These are phyloP conservation scores for Sinonovacula constricta DNA, from an alignment of 1,140 invertebrate genomes.

Conservation along the genomic window DNA sequence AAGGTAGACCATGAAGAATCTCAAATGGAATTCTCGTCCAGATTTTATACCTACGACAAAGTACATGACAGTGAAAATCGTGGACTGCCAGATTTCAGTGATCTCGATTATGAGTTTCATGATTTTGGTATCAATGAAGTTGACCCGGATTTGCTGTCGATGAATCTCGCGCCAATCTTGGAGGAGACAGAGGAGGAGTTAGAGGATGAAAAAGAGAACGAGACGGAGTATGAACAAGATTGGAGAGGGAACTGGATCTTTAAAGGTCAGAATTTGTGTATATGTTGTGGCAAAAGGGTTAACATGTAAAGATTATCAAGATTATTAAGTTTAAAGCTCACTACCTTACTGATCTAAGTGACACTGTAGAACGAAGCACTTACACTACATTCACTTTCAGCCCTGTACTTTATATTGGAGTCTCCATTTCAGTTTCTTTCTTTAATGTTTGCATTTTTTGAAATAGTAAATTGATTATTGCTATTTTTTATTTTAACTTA, in stretches of 20 bases:
- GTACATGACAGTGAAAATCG: constrained; percentile 56
- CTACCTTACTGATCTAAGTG: too few species aligned
- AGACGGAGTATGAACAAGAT: constrained; percentile 39
- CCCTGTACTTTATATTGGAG: too few species aligned
- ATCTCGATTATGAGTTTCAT: constrained; percentile 63
- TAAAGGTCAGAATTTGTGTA: constrained; percentile 58
- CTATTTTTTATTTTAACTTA: too few species aligned
- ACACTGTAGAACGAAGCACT: too few species aligned
- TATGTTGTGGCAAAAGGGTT: too few species aligned
- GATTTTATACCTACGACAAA: constrained; percentile 62
- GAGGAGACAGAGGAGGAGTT: constrained; percentile 73
- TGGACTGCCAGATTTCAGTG: constrained; percentile 65
- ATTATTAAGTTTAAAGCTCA: too few species aligned
- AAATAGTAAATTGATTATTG: too few species aligned
- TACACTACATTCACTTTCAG: too few species aligned
- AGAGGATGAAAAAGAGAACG: constrained; percentile 59
- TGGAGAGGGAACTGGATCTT: constrained; percentile 73
- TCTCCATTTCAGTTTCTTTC: too few species aligned
- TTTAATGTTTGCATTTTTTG: too few species aligned
- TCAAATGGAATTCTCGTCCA: constrained; percentile 58
- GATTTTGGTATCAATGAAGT: constrained; percentile 67
- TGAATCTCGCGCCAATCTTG: constrained; percentile 74
- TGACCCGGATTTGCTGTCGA: constrained; percentile 71
- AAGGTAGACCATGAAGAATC: constrained; percentile 57
- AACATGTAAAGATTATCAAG: too few species aligned